These are phyloP conservation scores for Alectoris magna DNA, from an alignment of 2,797 vertebrate species.

Conservation along the genomic window DNA sequence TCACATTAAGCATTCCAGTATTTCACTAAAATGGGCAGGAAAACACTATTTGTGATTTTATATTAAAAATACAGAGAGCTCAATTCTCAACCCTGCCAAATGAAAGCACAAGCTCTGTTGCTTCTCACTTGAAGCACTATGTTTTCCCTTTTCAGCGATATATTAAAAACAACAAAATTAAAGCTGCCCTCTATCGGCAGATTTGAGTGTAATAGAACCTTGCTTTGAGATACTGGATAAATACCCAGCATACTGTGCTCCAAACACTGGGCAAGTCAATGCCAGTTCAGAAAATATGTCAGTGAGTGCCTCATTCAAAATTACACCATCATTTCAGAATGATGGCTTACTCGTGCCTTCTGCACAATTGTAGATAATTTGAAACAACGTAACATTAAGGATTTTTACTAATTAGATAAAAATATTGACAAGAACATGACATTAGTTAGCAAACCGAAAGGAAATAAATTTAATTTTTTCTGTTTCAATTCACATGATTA, in stretches of 20 bases:
- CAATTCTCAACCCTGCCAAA: not conserved
- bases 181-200: conserved; percentile 44
- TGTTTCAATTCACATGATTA: conserved; percentile 1
- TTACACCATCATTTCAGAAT: not conserved
- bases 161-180: not conserved
- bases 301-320: not conserved
- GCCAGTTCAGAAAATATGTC: not conserved
- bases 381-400: conserved; percentile 42
- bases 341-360: conserved; percentile 10
- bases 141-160: not conserved
- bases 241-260: not conserved
- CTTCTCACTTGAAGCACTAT: not conserved
- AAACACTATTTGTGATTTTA: not conserved
- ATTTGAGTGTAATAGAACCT: not conserved
- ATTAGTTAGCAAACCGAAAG: conserved; percentile 44
- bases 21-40: not conserved
- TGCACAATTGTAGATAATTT: conserved; percentile 27
- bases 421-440: conserved; percentile 50
- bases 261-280: not conserved
- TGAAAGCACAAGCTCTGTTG: not conserved
- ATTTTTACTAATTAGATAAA: conserved; percentile 28
- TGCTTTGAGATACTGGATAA: not conserved
- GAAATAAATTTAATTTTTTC: conserved; percentile 7
- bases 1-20: not conserved
- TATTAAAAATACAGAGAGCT: not conserved